phyloP scores from a whole-genome alignment of 1,140 invertebrate genomes.

The Antheraea mylitta region DNA sequence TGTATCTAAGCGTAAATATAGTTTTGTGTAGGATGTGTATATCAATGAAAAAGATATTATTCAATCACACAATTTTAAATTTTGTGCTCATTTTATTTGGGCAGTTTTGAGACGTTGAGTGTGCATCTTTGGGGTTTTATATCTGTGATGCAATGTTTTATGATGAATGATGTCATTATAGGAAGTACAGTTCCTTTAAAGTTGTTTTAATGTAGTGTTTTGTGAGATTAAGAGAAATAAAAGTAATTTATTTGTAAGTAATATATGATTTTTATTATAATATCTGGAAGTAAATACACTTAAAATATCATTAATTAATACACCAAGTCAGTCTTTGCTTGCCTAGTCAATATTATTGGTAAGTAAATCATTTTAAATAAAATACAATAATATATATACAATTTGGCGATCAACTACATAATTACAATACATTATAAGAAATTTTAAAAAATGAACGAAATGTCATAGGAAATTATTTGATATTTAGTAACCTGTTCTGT shows the following conservation, averaged over 20 bases:
- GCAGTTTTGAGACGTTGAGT: too few relatives aligned
- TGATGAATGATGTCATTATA: too few relatives aligned
- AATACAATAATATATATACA: neutral
- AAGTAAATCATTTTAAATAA: conserved; percentile 22
- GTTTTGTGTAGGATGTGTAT: too few relatives aligned
- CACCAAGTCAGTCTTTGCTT: conserved; percentile 77
- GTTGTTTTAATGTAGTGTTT: neutral
- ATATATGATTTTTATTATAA: conserved; percentile 39
- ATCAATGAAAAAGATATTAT: too few relatives aligned
- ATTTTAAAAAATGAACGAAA: too few relatives aligned
- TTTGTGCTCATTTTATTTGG: too few relatives aligned
- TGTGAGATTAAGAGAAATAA: conserved; percentile 24
- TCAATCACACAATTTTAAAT: too few relatives aligned
- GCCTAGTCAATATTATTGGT: conserved; percentile 65
- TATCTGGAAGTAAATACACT: conserved; percentile 59
- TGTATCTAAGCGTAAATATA: too few relatives aligned
- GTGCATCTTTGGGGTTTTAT: too few relatives aligned
- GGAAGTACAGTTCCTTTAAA: too few relatives aligned
- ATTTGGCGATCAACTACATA: neutral
- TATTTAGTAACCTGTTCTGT: neutral
- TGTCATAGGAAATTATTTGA: neutral
- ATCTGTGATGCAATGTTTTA: too few relatives aligned
- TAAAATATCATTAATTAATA: conserved; percentile 50
- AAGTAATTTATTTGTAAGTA: conserved; percentile 38
- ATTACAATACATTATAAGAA: neutral